These are phyloP conservation scores for Crossocerus cetratus DNA, from an alignment of 2,888 invertebrate species.

Conservation along the genomic window DNA sequence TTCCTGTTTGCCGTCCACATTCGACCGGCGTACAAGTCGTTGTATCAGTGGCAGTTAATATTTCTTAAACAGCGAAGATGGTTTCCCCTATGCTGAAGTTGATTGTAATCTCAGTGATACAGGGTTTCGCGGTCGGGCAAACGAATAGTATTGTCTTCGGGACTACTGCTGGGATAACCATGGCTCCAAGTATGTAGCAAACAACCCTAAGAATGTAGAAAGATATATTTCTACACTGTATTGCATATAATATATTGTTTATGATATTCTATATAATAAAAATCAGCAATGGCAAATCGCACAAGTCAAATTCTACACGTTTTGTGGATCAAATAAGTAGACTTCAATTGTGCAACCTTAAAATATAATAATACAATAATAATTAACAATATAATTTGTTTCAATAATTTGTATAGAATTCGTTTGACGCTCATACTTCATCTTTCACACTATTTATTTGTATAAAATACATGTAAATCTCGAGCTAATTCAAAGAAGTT, in stretches of 20 bases:
- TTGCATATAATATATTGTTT: not conserved
- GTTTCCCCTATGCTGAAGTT: not conserved
- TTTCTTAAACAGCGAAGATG: not conserved
- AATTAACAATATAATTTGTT: not conserved
- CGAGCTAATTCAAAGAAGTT: too few relatives aligned
- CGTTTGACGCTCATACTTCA: too few relatives aligned
- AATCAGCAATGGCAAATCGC: not conserved
- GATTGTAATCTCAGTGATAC: not conserved
- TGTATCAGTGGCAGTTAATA: not conserved
- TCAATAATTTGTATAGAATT: not conserved
- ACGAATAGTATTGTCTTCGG: slow-evolving; percentile 32
- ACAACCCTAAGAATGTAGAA: slow-evolving; percentile 7
- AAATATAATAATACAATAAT: not conserved
- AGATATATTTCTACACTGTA: not conserved
- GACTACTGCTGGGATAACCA: not conserved
- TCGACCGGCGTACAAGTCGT: too few relatives aligned
- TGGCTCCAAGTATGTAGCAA: slow-evolving; percentile 29
- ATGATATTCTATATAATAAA: not conserved
- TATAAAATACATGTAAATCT: too few relatives aligned
- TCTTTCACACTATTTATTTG: too few relatives aligned
- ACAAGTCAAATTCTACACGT: not conserved
- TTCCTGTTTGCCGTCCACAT: too few relatives aligned
- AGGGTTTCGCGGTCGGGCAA: slow-evolving; percentile 24
- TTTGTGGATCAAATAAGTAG: not conserved
- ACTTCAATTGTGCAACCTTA: not conserved